Conservation (phyloP, 2,113 vertebrate genomes). For the Monopterus albus region DNA sequence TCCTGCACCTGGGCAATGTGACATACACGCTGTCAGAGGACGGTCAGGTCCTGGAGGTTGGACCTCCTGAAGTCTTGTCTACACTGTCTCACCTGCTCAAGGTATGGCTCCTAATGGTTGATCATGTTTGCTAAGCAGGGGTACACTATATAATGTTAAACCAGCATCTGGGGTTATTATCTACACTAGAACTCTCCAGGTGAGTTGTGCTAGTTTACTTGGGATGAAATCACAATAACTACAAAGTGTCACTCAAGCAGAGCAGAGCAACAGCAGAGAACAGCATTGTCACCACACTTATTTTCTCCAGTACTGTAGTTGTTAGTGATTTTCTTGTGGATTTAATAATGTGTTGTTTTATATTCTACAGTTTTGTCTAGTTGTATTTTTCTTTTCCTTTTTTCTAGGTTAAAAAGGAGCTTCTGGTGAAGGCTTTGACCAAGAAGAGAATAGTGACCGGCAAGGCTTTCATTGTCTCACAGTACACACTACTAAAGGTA, state of each 20-base stretch:
- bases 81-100: constrained; percentile 90
- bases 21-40: constrained; percentile 85
- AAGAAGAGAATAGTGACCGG: constrained; percentile 88
- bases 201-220: neutral
- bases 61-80: constrained; percentile 88
- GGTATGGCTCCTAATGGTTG: constrained; percentile 49
- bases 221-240: no score
- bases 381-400: neutral
- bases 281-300: no score
- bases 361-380: neutral
- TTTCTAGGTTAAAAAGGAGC: constrained; percentile 88
- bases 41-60: constrained; percentile 87
- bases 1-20: constrained; percentile 93
- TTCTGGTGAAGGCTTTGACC: constrained; percentile 89
- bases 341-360: neutral
- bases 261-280: no score
- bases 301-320: neutral
- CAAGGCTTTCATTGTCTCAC: constrained; percentile 85
- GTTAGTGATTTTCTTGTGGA: neutral
- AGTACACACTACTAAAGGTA: constrained; percentile 91
- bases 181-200: no score
- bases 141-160: neutral
- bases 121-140: neutral
- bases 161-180: neutral
- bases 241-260: no score